Percentiles rank a stretch among this genome's conserved stretches.
These are phyloP conservation scores for Dolichallabes microphthalmus DNA, from an alignment of 2,113 vertebrate species.

Conservation along the genomic window DNA sequence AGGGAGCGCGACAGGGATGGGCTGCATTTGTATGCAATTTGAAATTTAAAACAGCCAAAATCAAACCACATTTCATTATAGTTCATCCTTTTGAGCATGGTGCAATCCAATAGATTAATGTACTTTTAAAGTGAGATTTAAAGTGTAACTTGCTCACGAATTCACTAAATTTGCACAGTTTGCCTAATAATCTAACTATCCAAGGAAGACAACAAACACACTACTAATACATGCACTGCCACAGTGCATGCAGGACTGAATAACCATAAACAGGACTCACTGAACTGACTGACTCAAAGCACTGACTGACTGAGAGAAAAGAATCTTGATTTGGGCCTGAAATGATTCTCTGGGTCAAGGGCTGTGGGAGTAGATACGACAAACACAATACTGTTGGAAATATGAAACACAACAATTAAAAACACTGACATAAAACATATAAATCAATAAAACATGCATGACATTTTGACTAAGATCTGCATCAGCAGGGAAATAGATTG, in stretches of 20 bases:
- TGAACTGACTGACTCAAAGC: background rate
- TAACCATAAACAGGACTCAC: background rate
- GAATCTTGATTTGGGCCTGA: background rate
- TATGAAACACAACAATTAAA: background rate
- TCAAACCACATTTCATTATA: background rate
- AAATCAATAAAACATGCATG: background rate
- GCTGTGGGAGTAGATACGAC: too few species aligned
- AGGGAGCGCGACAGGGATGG: background rate
- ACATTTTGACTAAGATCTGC: background rate
- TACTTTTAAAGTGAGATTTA: too few species aligned
- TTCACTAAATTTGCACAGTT: background rate
- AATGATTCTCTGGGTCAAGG: background rate
- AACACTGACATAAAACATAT: background rate
- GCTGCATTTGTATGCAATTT: background rate
- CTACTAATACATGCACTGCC: background rate
- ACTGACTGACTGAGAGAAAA: background rate
- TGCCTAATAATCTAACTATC: background rate
- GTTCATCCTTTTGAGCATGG: background rate
- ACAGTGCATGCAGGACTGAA: background rate
- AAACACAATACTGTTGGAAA: background rate
- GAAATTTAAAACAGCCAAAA: background rate
- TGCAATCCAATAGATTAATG: background rate
- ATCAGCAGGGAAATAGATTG: background rate
- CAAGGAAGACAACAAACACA: background rate
- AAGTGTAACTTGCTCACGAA: background rate